Conservation (phyloP, 2,888 invertebrate species). For the Drosophila quasianomalipes region DNA sequence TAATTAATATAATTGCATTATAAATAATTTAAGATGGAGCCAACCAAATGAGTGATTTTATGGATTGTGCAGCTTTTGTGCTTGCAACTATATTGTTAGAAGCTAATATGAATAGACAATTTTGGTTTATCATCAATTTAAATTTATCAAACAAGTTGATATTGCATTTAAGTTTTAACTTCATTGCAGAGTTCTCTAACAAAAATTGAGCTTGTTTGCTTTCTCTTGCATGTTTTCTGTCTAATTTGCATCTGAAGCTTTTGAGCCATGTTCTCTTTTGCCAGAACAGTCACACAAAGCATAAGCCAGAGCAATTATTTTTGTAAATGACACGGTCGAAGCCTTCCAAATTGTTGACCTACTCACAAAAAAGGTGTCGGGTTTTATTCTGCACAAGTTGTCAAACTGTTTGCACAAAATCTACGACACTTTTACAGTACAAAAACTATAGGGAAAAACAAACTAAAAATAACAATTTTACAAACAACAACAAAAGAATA, state of each 20-base stretch:
- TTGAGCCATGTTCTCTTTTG: slow-evolving; percentile 31
- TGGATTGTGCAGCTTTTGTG: not conserved
- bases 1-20: not conserved
- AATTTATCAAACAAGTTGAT: not conserved
- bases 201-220: slow-evolving; percentile 4
- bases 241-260: slow-evolving; percentile 46
- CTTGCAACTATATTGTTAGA: not conserved
- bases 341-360: slow-evolving; percentile 55
- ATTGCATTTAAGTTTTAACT: not conserved
- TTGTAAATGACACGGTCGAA: slow-evolving; percentile 57
- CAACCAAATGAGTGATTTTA: not conserved
- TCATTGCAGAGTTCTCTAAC: not conserved
- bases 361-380: slow-evolving; percentile 43
- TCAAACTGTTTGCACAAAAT: slow-evolving; percentile 48
- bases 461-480: slow-evolving; percentile 52
- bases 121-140: not conserved
- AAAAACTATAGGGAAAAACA: slow-evolving; percentile 5
- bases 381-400: slow-evolving; percentile 49
- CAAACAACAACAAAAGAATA: slow-evolving; percentile 37
- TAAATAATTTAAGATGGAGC: not conserved
- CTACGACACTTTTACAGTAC: slow-evolving; percentile 10
- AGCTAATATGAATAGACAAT: not conserved
- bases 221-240: slow-evolving; percentile 16
- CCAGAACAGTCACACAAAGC: slow-evolving; percentile 36
- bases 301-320: slow-evolving; percentile 55